These are phyloP conservation scores for Pipistrellus kuhlii DNA, from an alignment of 2,797 vertebrate species.

Conservation along the genomic window DNA sequence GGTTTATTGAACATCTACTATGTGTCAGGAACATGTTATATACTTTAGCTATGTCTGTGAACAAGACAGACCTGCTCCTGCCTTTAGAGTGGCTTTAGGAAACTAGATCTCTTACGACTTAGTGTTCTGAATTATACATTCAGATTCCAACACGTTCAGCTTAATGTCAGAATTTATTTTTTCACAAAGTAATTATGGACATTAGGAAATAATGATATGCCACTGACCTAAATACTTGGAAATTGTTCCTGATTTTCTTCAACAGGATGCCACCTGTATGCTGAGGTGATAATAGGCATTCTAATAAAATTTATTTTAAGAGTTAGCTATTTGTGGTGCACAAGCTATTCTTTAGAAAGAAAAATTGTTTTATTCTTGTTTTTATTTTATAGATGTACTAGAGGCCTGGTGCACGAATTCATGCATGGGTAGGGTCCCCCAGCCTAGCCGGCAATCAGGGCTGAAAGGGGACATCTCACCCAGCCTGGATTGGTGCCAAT, in stretches of 20 bases:
- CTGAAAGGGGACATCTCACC: too few relatives aligned
- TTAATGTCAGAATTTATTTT: constrained; percentile 19
- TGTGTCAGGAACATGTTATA: neutral
- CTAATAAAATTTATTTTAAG: constrained; percentile 65
- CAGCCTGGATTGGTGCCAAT: too few relatives aligned
- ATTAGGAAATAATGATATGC: neutral
- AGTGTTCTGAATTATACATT: neutral
- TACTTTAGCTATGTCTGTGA: neutral
- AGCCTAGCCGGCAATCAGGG: too few relatives aligned
- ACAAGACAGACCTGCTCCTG: neutral
- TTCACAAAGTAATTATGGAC: neutral
- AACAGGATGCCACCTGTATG: neutral
- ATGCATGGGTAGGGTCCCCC: too few relatives aligned
- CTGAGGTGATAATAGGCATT: constrained; percentile 50
- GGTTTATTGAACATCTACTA: neutral
- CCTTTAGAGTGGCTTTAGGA: neutral
- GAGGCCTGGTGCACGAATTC: too few relatives aligned
- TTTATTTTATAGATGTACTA: constrained; percentile 1
- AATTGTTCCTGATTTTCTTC: neutral
- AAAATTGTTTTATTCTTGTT: neutral
- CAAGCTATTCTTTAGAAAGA: constrained; percentile 54
- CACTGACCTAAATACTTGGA: neutral
- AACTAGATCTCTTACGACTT: neutral
- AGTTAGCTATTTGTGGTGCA: neutral
- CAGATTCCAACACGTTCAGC: neutral